Evolutionary conservation across 2,888 invertebrate species (phyloP).

Genomic region (Macroteleia sp.): DNA sequence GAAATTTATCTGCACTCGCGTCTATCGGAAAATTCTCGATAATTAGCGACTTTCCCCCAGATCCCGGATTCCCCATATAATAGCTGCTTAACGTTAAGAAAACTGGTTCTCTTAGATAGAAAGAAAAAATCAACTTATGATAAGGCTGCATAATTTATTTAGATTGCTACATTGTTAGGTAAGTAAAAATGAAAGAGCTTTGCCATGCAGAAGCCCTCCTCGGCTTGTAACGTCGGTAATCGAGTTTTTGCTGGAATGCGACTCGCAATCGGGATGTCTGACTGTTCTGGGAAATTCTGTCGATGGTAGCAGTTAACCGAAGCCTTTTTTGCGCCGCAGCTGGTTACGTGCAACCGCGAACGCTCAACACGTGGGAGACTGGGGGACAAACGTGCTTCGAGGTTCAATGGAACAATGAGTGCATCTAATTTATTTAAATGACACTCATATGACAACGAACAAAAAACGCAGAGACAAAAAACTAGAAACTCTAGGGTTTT

Average conservation of each 20-base stretch:
- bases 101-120: constrained; percentile 32
- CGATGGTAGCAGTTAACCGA: constrained; percentile 53
- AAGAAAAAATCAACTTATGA: constrained; percentile 22
- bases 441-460: too few relatives aligned
- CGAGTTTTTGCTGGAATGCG: constrained; percentile 60
- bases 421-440: too few relatives aligned
- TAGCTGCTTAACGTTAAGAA: constrained; percentile 15
- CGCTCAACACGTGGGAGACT: constrained; percentile 34
- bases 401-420: constrained; percentile 18
- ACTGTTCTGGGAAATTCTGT: constrained; percentile 60
- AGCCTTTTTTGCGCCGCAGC: constrained; percentile 31
- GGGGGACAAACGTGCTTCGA: constrained; percentile 18
- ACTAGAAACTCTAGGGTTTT: too few relatives aligned
- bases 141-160: constrained; percentile 56
- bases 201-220: constrained; percentile 25
- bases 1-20: not conserved
- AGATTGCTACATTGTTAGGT: constrained; percentile 57
- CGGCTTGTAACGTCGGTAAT: constrained; percentile 52
- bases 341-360: constrained; percentile 33
- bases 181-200: constrained; percentile 50
- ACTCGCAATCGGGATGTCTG: constrained; percentile 60
- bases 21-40: constrained; percentile 23
- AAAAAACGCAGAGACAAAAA: too few relatives aligned
- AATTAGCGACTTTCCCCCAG: constrained; percentile 20
- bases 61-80: not conserved